Conservation (phyloP, 2,113 vertebrate genomes). For the Trogon surrucura region DNA sequence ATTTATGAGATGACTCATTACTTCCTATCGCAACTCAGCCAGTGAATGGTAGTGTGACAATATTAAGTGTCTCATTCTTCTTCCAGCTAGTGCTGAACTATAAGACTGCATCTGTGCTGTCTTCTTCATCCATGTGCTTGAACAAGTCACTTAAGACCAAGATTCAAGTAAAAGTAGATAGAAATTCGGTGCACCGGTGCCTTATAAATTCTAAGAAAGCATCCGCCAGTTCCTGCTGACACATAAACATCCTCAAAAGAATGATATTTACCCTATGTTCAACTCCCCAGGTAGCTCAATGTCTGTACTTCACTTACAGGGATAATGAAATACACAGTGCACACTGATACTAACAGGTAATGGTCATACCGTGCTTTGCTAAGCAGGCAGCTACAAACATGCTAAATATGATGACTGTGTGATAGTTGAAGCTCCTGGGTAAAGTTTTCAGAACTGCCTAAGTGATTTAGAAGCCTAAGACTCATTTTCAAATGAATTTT, state of each 20-base stretch:
- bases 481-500: slow-evolving; percentile 14
- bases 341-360: neutral
- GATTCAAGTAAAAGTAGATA: neutral
- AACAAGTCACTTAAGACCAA: neutral
- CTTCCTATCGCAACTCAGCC: neutral
- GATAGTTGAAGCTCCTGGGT: neutral
- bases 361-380: neutral
- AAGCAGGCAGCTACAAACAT: neutral
- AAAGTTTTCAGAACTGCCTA: neutral
- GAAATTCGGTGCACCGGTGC: neutral
- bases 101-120: neutral
- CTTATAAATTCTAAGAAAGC: neutral
- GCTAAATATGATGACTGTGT: neutral
- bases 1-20: neutral
- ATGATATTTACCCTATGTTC: neutral
- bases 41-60: neutral
- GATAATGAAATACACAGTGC: neutral
- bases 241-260: neutral
- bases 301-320: neutral
- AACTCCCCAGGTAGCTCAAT: neutral
- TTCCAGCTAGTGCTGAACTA: neutral
- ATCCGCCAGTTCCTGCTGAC: neutral
- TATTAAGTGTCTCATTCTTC: neutral
- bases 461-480: slow-evolving; percentile 26
- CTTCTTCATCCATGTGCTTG: neutral